Base-by-base conservation (phyloP, 2,797 vertebrate genomes). In the Tragopan temminckii region DNA sequence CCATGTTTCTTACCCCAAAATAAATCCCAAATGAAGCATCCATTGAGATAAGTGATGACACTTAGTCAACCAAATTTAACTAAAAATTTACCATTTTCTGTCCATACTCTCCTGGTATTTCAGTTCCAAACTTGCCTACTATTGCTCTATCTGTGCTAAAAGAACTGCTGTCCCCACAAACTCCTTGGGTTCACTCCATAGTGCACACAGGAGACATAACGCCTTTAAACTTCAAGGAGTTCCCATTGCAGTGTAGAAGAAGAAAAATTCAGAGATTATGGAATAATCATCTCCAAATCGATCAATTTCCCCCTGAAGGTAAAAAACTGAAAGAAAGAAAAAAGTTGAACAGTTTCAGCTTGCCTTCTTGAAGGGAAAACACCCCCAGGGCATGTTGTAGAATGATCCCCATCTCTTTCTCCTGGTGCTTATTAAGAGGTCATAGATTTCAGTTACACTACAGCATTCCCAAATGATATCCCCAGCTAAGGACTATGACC, bases 201-300 rank as follows among this genome's bases (percentile, higher is more conserved):
- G 45, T 31, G 77, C 85, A 95, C 97, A 95, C 86, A 87, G 91
- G 97, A 97, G 97, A 97, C 53, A 85, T 53, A 95, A 96, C 87
- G 89, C 58, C 94, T 97, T 98, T 98, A 97, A 97, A 98, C 97
- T 98, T 97, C 90, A 97, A 97, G 97, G 97, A 90, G 96, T 97
- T 98, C 96, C 96, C 90, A 92, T 13, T 96, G 95, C 97, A 97
- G 93, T 79, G 94, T 70, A 96, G 96, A 97, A 80, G 90, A 84
- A 96, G 67, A 97, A 96, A 96, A 97, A 96, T 97, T 97, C 89
- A 70, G 97, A 97, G 97, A 97, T 97, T 96, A 98, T 97, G 97
- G 97, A 98, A 98, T 98, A 97, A 98, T 98, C 97, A 97, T 96
- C 95, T 97, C 96, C 85, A 93, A 97, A 98, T 98, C 97, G 93